These are phyloP conservation scores for Polydrusus pterygomalis DNA, from an alignment of 2,888 invertebrate genomes.

Conservation along the genomic window DNA sequence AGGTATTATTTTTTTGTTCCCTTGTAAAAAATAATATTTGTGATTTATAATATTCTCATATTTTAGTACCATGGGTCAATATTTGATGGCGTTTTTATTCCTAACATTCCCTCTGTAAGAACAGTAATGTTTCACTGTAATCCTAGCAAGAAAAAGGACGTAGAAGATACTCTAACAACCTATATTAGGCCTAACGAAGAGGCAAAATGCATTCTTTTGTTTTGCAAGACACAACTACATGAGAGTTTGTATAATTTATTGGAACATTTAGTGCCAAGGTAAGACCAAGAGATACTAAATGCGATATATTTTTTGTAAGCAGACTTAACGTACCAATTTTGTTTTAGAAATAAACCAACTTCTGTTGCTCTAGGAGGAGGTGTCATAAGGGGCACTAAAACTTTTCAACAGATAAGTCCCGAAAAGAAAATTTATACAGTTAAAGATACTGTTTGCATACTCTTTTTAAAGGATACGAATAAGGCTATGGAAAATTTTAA, in stretches of 20 bases:
- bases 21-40: conserved; percentile 10
- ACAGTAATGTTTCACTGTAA: conserved; percentile 63
- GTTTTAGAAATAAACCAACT: conserved; percentile 58
- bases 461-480: conserved; percentile 60
- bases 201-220: conserved; percentile 63
- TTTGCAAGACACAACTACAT: conserved; percentile 59
- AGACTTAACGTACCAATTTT: neutral
- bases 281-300: conserved; percentile 40
- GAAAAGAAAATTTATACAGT: conserved; percentile 55
- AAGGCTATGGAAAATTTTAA: conserved; percentile 60
- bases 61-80: conserved; percentile 50
- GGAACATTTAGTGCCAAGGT: conserved; percentile 60
- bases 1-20: conserved; percentile 44
- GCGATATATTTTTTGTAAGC: neutral
- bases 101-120: conserved; percentile 64
- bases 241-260: conserved; percentile 59
- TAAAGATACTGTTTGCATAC: conserved; percentile 62
- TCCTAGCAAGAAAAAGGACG: conserved; percentile 56
- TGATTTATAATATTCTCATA: conserved; percentile 16
- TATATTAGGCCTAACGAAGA: conserved; percentile 60
- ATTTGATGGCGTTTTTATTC: conserved; percentile 64
- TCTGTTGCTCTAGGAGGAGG: conserved; percentile 66
- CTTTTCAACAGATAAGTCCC: conserved; percentile 57
- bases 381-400: conserved; percentile 61
- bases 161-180: conserved; percentile 50